Conservation (phyloP, 2,113 vertebrate genomes). For the Zosterops hypoxanthus region DNA sequence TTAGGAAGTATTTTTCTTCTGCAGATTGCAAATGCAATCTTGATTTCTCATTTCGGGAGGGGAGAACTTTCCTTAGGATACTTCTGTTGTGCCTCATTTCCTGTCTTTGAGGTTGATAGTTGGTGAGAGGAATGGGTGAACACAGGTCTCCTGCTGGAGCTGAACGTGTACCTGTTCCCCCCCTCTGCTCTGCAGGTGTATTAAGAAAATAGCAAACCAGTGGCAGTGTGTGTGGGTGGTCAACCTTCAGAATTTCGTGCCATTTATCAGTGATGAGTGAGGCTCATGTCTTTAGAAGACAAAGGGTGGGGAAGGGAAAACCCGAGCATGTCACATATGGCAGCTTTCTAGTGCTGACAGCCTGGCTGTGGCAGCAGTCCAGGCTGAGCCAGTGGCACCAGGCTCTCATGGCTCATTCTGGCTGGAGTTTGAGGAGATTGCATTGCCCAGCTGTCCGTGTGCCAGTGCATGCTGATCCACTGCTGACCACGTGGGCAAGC, state of each 20-base stretch:
- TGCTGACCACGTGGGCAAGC: accelerated
- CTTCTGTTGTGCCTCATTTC: background rate
- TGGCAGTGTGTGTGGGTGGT: background rate
- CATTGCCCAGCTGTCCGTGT: background rate
- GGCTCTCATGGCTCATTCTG: background rate
- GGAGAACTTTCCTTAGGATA: background rate
- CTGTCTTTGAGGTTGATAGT: background rate
- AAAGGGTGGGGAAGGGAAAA: background rate
- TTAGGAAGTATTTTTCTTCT: background rate
- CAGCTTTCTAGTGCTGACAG: background rate
- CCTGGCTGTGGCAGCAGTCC: background rate
- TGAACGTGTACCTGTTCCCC: accelerated
- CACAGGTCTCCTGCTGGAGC: background rate
- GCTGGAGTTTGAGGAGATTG: background rate
- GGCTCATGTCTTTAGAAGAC: background rate
- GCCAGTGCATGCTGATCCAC: background rate
- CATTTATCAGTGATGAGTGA: background rate
- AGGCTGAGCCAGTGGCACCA: background rate
- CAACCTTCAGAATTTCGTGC: background rate
- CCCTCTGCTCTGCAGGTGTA: background rate
- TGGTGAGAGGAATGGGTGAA: background rate
- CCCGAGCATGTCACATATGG: accelerated
- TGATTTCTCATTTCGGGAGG: background rate
- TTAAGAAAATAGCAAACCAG: background rate
- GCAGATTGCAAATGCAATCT: accelerated